Evolutionary conservation across 1,140 invertebrate species (phyloP), one percentile per base, ranked within the genome.

Genomic region (Diachasmimorpha longicaudata): DNA sequence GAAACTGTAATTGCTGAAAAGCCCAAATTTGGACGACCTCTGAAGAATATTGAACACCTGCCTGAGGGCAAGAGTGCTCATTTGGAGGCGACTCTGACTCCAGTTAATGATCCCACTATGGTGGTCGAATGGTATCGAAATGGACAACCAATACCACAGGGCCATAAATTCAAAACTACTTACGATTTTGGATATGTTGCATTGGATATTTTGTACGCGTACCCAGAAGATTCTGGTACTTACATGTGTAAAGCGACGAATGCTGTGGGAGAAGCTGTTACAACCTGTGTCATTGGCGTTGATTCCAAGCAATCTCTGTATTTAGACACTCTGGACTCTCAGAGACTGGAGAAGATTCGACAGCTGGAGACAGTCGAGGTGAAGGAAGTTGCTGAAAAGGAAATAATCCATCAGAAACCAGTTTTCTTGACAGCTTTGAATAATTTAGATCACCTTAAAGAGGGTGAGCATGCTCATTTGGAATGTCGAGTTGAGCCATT

Each of bases 111-210:
- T 89, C 95, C 96, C 5, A 97, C 96, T 0, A 96, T 99, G 95
- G 93, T 94, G 75, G 96, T 99, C 21, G 97, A 98, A 89, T 99
- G 97, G 97, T 98, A 92, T 86, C 94, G 95, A 84, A 97, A 99
- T 89, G 97, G 97, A 71, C 91, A 92, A 81, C 96, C 97, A 0
- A 93, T 99, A 80, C 93, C 94, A 80, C 95, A 96, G 83, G 95
- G 96, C 80, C 95, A 96, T 82, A 92, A 96, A 79, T 97, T 97
- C 87, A 96, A 97, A 86, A 97, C 96, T 9, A 96, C 95, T 6
- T 97, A 98, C 83, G 97, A 99, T 85, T 98, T 99, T 90, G 97
- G 97, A 76, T 98, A 96, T 86, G 97, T 99, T 8, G 95, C 96
- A 70, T 89, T 99, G 44, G 97, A 99, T 86, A 96, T 99, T 81